These are phyloP conservation scores for Lagopus leucura DNA, from an alignment of 2,113 vertebrate species.

Conservation along the genomic window DNA sequence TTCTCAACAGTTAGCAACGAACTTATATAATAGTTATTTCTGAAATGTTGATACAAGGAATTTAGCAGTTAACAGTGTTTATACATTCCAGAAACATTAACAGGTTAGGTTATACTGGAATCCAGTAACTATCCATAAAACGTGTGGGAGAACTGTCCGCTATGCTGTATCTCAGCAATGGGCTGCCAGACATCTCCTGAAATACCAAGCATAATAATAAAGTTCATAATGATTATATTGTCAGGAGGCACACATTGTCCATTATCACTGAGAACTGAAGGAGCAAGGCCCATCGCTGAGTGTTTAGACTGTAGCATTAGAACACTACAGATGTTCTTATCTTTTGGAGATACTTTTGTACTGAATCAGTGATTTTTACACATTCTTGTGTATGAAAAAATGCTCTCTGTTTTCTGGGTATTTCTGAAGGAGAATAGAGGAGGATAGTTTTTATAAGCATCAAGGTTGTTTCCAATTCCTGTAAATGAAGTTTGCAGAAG, in stretches of 20 bases:
- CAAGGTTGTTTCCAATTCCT: neutral
- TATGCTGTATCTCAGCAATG: constrained; percentile 33
- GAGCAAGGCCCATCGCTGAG: neutral
- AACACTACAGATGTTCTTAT: constrained; percentile 42
- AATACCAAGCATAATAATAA: constrained; percentile 70
- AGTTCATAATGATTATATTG: constrained; percentile 44
- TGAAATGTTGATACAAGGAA: constrained; percentile 49
- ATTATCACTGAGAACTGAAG: neutral
- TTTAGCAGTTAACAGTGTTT: constrained; percentile 71
- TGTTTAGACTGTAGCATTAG: constrained; percentile 10
- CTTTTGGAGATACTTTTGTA: constrained; percentile 26
- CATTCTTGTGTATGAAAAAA: constrained; percentile 3
- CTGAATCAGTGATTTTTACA: constrained; percentile 4
- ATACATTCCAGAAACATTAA: constrained; percentile 78
- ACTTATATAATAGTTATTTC: constrained; percentile 37
- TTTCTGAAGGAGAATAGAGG: neutral
- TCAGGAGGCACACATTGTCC: constrained; percentile 4
- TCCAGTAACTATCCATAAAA: constrained; percentile 54
- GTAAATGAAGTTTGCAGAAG: neutral
- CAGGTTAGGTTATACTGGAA: constrained; percentile 73
- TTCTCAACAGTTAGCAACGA: constrained; percentile 1
- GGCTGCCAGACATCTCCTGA: constrained; percentile 62
- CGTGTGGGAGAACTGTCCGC: constrained; percentile 17
- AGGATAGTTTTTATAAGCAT: neutral
- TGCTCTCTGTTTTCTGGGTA: neutral